Conservation (phyloP, 2,113 vertebrate genomes). For the Nerophis lumbriciformis region DNA sequence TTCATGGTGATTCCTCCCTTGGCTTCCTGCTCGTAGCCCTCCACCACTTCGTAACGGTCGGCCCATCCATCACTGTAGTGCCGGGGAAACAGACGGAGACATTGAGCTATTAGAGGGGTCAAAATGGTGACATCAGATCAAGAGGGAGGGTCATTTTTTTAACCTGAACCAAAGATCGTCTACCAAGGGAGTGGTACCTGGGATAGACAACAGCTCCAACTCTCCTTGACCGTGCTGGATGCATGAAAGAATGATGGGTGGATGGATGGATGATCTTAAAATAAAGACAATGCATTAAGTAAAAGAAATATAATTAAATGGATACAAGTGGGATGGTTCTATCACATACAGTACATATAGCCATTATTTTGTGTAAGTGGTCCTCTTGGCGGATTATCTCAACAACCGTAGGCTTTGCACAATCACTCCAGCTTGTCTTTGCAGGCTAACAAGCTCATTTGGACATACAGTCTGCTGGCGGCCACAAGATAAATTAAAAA, state of each 20-base stretch:
- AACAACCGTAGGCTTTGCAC: slow-evolving; percentile 1
- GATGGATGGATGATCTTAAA: slow-evolving; percentile 8
- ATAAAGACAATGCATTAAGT: slow-evolving; percentile 5
- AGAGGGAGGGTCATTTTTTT: neutral
- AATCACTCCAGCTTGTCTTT: slow-evolving; percentile 31
- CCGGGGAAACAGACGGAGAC: slow-evolving; percentile 8
- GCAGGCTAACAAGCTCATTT: slow-evolving; percentile 39
- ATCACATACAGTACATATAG: neutral
- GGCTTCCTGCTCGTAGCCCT: slow-evolving; percentile 92
- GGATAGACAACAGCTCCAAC: neutral
- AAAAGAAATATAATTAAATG: neutral
- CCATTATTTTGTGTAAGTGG: slow-evolving; percentile 26
- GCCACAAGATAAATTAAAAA: slow-evolving; percentile 31
- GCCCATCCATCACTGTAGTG: slow-evolving; percentile 90
- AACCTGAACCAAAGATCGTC: too few species aligned
- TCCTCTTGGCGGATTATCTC: slow-evolving; percentile 26
- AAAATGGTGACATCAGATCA: neutral
- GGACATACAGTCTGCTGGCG: slow-evolving; percentile 26
- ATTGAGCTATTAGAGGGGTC: neutral
- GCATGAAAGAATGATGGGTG: neutral
- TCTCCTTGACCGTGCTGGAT: slow-evolving; percentile 3
- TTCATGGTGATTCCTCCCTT: slow-evolving; percentile 98
- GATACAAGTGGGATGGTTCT: too few species aligned
- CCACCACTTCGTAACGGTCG: slow-evolving; percentile 96
- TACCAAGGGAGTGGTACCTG: neutral